These are phyloP conservation scores for Ophioderma brevispina DNA, from an alignment of 35 echinoderm and acorn worm genomes.

Conservation along the genomic window DNA sequence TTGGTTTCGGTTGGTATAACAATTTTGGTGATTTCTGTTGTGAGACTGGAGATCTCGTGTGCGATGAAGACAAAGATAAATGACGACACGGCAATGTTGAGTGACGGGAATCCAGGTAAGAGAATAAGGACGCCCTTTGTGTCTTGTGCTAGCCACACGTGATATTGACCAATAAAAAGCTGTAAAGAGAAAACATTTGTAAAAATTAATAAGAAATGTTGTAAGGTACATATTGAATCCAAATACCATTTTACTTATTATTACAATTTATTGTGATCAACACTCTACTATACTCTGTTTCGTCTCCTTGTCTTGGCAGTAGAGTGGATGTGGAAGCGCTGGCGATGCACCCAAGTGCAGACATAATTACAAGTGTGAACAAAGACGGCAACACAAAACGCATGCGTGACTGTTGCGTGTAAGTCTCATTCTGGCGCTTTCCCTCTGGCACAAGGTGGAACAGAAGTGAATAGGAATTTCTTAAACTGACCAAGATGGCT, in stretches of 20 bases:
- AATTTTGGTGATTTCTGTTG: slow-evolving; percentile 34
- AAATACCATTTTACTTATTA: not conserved
- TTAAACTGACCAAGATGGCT: no score
- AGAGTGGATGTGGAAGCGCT: no score
- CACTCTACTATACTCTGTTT: not conserved
- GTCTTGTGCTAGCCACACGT: slow-evolving; percentile 91
- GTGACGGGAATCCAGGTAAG: slow-evolving; percentile 68
- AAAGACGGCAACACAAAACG: no score
- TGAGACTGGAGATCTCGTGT: slow-evolving; percentile 68
- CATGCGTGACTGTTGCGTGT: no score
- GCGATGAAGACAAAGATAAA: slow-evolving; percentile 95
- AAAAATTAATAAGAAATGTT: not conserved
- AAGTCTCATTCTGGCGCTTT: no score
- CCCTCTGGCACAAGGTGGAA: no score
- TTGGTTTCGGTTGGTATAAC: slow-evolving; percentile 54
- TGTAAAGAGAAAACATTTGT: slow-evolving; percentile 37
- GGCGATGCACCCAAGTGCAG: no score
- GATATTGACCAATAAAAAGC: slow-evolving; percentile 95
- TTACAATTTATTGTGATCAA: not conserved
- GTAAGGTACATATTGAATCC: not conserved
- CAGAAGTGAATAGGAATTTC: no score
- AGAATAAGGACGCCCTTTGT: slow-evolving; percentile 75
- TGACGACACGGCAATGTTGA: slow-evolving; percentile 76
- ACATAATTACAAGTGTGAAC: no score
- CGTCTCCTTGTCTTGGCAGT: no score